Percentiles rank a stretch among this genome's conserved stretches.
phyloP scores from a whole-genome alignment of 1,140 invertebrate species.

The Drosophila varians region DNA sequence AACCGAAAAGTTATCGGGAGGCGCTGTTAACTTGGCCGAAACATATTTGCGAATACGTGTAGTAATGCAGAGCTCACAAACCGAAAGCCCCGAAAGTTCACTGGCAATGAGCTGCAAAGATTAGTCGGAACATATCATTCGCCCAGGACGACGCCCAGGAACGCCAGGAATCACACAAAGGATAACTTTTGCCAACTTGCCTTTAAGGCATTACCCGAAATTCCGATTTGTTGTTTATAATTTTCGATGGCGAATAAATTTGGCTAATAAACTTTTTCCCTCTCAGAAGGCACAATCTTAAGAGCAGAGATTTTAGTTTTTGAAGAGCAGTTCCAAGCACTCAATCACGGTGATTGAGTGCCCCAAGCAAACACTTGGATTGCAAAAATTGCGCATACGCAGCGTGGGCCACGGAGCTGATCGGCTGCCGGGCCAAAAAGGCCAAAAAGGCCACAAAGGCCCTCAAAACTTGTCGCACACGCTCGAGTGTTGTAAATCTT shows the following conservation, averaged over 20 bases:
- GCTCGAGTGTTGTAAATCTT: constrained; percentile 79
- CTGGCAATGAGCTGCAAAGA: constrained; percentile 38
- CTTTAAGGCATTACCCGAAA: not conserved
- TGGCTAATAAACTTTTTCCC: constrained; percentile 1
- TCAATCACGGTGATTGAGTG: constrained; percentile 43
- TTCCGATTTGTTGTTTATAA: not conserved
- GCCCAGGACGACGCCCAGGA: constrained; percentile 9
- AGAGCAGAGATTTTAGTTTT: constrained; percentile 21
- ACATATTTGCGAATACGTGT: constrained; percentile 52
- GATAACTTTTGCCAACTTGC: constrained; percentile 4
- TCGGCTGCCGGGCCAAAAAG: not conserved
- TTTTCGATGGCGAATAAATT: too few species aligned
- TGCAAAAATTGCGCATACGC: constrained; percentile 76
- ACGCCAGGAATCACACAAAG: not conserved
- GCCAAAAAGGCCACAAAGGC: constrained; percentile 8
- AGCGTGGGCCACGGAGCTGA: constrained; percentile 32
- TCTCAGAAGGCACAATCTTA: too few species aligned
- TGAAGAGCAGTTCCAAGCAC: constrained; percentile 24
- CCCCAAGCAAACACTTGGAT: constrained; percentile 51
- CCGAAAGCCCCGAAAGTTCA: constrained; percentile 26
- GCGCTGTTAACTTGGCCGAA: constrained; percentile 40
- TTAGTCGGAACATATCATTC: constrained; percentile 25
- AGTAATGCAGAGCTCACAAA: constrained; percentile 31
- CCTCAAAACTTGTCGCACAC: constrained; percentile 76
- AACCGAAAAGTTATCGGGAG: constrained; percentile 61